Percentiles rank a stretch among this genome's conserved stretches.
phyloP scores from a whole-genome alignment of 1,140 invertebrate genomes.

The Tetraneura akinire region DNA sequence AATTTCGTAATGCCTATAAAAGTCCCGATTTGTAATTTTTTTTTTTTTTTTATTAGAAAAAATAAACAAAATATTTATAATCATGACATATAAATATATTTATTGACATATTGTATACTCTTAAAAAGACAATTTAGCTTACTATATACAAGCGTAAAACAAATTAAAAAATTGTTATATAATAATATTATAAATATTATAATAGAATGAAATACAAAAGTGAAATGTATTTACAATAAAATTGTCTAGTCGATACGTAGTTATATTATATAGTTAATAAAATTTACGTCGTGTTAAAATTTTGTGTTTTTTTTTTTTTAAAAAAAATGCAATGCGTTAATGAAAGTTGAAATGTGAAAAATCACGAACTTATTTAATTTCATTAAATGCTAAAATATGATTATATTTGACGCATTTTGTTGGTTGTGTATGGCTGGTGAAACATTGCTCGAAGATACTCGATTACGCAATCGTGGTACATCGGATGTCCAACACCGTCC shows the following conservation, averaged over 20 bases:
- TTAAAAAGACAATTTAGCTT: conserved; percentile 26
- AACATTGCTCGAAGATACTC: conserved; percentile 1
- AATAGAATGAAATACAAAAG: conserved; percentile 2
- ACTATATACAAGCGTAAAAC: conserved; percentile 25
- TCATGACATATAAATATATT: conserved; percentile 2
- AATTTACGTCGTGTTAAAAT: conserved; percentile 40
- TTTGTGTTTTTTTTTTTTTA: conserved; percentile 26
- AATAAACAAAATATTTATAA: not conserved
- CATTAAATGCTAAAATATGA: not conserved
- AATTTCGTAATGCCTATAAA: not conserved
- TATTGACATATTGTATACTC: conserved; percentile 15
- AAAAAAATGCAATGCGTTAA: conserved; percentile 15
- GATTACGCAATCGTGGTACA: not conserved
- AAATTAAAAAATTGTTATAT: conserved; percentile 40
- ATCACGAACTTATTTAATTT: conserved; percentile 15
- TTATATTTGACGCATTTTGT: not conserved
- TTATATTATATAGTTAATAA: conserved; percentile 31
- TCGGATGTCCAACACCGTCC: not conserved
- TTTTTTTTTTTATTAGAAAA: conserved; percentile 25
- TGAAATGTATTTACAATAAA: conserved; percentile 45
- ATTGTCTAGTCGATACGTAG: conserved; percentile 46
- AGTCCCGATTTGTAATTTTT: conserved; percentile 10
- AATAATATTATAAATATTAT: conserved; percentile 31
- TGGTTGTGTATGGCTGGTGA: conserved; percentile 37
- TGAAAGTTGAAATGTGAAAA: conserved; percentile 14